Conservation (phyloP, 2,797 vertebrate genomes). For the Buceros bicornis region DNA sequence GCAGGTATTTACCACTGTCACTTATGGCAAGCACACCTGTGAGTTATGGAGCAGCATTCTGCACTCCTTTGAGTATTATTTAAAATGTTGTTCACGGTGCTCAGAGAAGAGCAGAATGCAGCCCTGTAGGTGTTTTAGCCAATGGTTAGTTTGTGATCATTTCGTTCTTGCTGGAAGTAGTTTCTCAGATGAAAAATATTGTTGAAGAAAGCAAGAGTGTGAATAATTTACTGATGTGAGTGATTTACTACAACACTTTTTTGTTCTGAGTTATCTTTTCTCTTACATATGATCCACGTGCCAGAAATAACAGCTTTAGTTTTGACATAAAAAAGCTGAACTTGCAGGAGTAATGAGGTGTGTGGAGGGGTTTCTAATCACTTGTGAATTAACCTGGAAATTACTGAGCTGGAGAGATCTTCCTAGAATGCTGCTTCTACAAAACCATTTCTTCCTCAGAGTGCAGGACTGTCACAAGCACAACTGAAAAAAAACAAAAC, state of each 20-base stretch:
- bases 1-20: neutral
- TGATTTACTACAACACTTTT: neutral
- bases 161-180: neutral
- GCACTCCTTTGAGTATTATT: neutral
- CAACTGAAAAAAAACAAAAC: neutral
- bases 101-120: neutral
- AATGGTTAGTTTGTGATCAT: neutral
- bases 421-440: neutral
- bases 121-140: neutral
- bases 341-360: neutral
- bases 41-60: neutral
- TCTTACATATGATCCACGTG: neutral
- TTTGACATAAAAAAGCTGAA: neutral
- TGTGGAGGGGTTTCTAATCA: neutral
- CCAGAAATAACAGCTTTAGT: neutral
- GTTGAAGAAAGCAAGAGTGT: neutral
- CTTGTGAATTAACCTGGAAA: neutral
- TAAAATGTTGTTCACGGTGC: neutral
- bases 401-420: neutral
- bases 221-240: neutral
- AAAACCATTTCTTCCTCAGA: neutral
- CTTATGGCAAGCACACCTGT: neutral
- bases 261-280: conserved; percentile 1
- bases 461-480: neutral
- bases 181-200: neutral